phyloP scores from a whole-genome alignment of 2,888 invertebrate species.

The Lepetodrilus schrolli region DNA sequence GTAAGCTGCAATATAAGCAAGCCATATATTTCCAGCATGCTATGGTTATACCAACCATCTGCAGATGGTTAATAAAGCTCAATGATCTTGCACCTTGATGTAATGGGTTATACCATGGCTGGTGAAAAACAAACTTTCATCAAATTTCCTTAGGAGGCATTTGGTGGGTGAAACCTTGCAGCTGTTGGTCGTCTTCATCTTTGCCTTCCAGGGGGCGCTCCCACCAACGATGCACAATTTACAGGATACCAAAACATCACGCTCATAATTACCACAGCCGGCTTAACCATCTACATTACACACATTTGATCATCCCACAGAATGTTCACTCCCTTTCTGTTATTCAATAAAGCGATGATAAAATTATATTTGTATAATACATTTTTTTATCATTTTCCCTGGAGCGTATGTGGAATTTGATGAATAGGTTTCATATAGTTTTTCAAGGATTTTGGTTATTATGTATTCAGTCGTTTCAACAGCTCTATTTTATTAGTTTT shows the following conservation, averaged over 20 bases:
- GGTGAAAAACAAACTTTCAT: slow-evolving; percentile 19
- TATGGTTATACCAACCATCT: neutral
- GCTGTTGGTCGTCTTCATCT: neutral
- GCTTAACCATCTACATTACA: neutral
- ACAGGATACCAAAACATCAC: slow-evolving; percentile 26
- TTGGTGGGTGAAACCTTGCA: neutral
- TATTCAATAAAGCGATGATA: too few species aligned
- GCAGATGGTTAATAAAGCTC: neutral
- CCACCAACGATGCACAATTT: slow-evolving; percentile 14
- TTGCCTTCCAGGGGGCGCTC: neutral
- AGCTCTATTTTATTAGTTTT: too few species aligned
- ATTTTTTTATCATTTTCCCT: too few species aligned
- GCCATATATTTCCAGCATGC: slow-evolving; percentile 1
- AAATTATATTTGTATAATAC: too few species aligned
- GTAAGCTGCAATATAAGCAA: neutral
- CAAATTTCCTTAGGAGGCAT: slow-evolving; percentile 12
- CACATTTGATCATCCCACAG: slow-evolving; percentile 1
- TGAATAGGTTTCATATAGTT: too few species aligned
- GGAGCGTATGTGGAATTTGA: too few species aligned
- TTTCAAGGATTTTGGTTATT: too few species aligned
- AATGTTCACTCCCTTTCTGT: too few species aligned
- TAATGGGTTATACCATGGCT: neutral
- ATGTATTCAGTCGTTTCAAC: too few species aligned
- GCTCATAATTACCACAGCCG: slow-evolving; percentile 4
- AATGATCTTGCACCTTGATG: neutral